Percentiles rank a stretch among this genome's conserved stretches.
phyloP scores from a whole-genome alignment of 2,888 invertebrate species.

The Hydrotaea diabolus region DNA sequence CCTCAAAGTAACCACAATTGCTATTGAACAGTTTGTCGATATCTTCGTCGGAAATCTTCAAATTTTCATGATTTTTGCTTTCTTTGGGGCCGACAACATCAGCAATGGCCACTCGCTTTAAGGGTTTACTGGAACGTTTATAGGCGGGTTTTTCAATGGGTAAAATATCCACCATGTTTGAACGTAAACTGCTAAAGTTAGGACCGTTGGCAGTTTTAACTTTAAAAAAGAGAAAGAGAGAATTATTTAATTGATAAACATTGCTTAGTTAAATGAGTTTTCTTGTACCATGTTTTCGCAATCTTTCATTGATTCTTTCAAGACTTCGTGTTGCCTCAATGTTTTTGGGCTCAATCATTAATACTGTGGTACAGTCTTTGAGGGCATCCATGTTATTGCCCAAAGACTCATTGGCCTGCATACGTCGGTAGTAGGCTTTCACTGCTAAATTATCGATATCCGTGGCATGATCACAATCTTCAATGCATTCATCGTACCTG shows the following conservation, averaged over 20 bases:
- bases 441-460: slow-evolving; percentile 89
- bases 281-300: slow-evolving; percentile 73
- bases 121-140: slow-evolving; percentile 76
- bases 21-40: slow-evolving; percentile 80
- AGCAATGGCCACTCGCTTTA: slow-evolving; percentile 75
- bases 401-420: slow-evolving; percentile 87
- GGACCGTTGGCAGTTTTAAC: slow-evolving; percentile 71
- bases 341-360: slow-evolving; percentile 91
- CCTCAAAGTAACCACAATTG: slow-evolving; percentile 76
- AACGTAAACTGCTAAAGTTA: slow-evolving; percentile 71
- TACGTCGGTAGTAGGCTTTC: slow-evolving; percentile 92
- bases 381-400: slow-evolving; percentile 88
- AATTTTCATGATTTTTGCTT: slow-evolving; percentile 71
- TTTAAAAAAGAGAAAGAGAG: slow-evolving; percentile 27
- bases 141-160: slow-evolving; percentile 77
- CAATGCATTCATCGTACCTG: slow-evolving; percentile 77
- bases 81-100: slow-evolving; percentile 76
- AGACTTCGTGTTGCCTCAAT: slow-evolving; percentile 83
- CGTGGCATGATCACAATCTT: slow-evolving; percentile 91
- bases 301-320: slow-evolving; percentile 76
- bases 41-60: slow-evolving; percentile 79
- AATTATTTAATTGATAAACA: background rate
- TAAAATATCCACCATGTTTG: slow-evolving; percentile 74
- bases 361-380: slow-evolving; percentile 86
- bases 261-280: background rate